Evolutionary conservation across 2,888 invertebrate species (phyloP), one percentile per base, ranked within the genome.

Genomic region (Onthophagus sagittarius): DNA sequence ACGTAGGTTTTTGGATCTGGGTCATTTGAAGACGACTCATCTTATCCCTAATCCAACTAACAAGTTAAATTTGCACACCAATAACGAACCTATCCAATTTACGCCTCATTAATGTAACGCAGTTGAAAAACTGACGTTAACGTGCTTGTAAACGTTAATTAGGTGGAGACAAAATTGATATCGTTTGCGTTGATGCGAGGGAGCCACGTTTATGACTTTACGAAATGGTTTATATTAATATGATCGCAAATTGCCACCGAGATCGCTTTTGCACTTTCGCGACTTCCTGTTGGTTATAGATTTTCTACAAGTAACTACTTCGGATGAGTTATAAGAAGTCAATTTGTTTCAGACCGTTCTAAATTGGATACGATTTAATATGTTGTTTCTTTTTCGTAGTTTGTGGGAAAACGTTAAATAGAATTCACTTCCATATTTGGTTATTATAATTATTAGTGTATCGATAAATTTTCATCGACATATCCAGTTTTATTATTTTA

Each of bases 1-100:
- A 80, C 79, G 81, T 81, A 79, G 80, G 81, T 78, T 78, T 78
- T 77, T 75, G 77, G 78, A 80, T 80, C 79, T 80, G 76, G 80
- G 79, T 80, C 80, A 78, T 75, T 77, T 76, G 73, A 32, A 15
- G 31, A 23, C 23, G 67, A 53, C 4, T 53, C 39, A 11, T 53
- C 7, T 23, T 23, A 23, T 23, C 23, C 23, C 23, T 23, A 23
- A 23, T 23, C 23, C 23, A 23, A 23, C 23, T 23, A 23, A 23
- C 23, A 23, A 23, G 9, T 53, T 53, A 9, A 11, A 11, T 53
- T 53, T 53, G 11, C 39, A 11, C 39, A 53, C 39, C 6, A 53
- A 7, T 11, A 53, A 53, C 9, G 6, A 9, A 11, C 11, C 23
- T 23, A 23, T 7, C 39, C 5, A 53, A 53, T 53, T 53, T 53